phyloP scores from a whole-genome alignment of 1,140 invertebrate genomes.

The Lerema accius region DNA sequence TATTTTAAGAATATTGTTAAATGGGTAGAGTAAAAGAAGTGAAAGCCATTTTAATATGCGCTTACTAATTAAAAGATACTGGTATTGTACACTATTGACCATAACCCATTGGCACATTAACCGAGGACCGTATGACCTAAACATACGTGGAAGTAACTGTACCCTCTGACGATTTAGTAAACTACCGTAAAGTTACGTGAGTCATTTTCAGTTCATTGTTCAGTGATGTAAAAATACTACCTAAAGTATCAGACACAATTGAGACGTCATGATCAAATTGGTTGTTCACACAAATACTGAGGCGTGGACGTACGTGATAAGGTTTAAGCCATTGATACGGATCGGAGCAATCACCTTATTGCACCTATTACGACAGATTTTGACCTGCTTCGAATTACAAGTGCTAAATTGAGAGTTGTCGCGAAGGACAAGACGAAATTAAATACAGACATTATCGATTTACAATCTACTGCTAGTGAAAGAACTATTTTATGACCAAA shows the following conservation, averaged over 20 bases:
- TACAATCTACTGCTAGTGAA: neutral
- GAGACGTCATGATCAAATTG: slow-evolving; percentile 67
- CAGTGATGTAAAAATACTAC: slow-evolving; percentile 41
- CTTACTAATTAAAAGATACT: slow-evolving; percentile 32
- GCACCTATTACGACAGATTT: slow-evolving; percentile 36
- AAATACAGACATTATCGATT: slow-evolving; percentile 22
- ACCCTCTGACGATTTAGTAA: slow-evolving; percentile 45
- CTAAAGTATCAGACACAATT: slow-evolving; percentile 70
- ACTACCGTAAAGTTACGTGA: slow-evolving; percentile 59
- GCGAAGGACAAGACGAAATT: slow-evolving; percentile 19
- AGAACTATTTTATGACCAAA: neutral
- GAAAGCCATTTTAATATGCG: slow-evolving; percentile 37
- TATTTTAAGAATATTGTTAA: slow-evolving; percentile 8
- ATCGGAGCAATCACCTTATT: slow-evolving; percentile 59
- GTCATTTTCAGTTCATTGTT: slow-evolving; percentile 74
- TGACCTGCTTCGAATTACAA: slow-evolving; percentile 31
- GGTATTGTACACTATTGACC: slow-evolving; percentile 34
- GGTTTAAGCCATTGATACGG: slow-evolving; percentile 55
- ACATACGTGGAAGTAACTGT: slow-evolving; percentile 54
- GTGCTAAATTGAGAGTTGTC: slow-evolving; percentile 30
- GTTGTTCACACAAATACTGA: slow-evolving; percentile 61
- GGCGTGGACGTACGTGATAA: slow-evolving; percentile 60
- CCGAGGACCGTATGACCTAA: slow-evolving; percentile 51
- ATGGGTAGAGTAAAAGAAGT: slow-evolving; percentile 26
- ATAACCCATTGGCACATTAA: slow-evolving; percentile 53